Evolutionary conservation across 1,140 invertebrate species (phyloP).

Genomic region (Euwallacea similis): DNA sequence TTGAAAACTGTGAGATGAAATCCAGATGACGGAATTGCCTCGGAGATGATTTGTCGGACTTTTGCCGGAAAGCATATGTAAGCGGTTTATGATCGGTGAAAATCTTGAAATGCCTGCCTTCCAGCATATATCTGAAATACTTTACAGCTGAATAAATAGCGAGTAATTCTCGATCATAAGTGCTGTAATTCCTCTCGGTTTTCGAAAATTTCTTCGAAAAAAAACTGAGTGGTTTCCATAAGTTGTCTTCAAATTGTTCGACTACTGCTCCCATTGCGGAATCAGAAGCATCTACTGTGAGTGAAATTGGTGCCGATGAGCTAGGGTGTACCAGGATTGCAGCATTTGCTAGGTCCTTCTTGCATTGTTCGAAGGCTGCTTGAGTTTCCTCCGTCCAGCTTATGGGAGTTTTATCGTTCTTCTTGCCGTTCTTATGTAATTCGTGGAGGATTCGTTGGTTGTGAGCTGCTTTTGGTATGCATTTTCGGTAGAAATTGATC

Average conservation of each 20-base stretch:
- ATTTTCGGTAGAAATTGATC: slow-evolving; percentile 50
- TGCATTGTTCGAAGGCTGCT: neutral
- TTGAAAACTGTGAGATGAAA: too few relatives aligned
- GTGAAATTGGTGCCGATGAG: neutral
- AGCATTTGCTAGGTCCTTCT: neutral
- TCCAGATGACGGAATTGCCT: too few relatives aligned
- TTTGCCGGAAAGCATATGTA: too few relatives aligned
- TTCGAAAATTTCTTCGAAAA: slow-evolving; percentile 52
- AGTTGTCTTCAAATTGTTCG: slow-evolving; percentile 21
- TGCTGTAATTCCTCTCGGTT: too few relatives aligned
- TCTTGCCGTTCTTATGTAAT: neutral
- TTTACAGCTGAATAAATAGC: too few relatives aligned
- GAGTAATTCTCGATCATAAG: too few relatives aligned
- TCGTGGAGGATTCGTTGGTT: slow-evolving; percentile 37
- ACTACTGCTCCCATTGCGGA: neutral
- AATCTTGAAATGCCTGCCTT: too few relatives aligned
- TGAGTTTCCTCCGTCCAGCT: neutral
- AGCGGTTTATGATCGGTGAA: too few relatives aligned
- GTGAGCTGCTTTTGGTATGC: slow-evolving; percentile 43
- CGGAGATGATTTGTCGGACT: too few relatives aligned
- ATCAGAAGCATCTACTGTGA: neutral
- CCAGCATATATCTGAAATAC: too few relatives aligned
- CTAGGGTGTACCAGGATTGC: neutral
- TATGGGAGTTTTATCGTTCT: neutral
- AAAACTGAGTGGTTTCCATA: slow-evolving; percentile 50